Base-by-base conservation (phyloP, 2,113 vertebrate genomes). In the Centrocercus urophasianus region DNA sequence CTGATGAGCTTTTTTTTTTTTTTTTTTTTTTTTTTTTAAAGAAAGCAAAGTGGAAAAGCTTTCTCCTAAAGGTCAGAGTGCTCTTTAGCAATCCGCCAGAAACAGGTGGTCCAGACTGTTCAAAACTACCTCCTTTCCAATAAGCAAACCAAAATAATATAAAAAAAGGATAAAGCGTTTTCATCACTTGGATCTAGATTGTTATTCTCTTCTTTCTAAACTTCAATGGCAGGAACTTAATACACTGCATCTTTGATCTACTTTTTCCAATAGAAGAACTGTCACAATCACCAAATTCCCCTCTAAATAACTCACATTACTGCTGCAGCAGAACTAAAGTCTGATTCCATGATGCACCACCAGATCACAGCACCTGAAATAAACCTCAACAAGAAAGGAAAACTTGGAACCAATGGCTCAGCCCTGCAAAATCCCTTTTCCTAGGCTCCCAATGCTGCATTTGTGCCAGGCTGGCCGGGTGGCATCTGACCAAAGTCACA, bases 251-350 rank as follows among this genome's bases (percentile, higher is more conserved):
- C 32, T 63, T n/a, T 43, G 7, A 34, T 52, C 22, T 64, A 4
- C 4, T 89, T n/a, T 16, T n/a, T 15, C 72, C 38, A 47, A 25
- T 0, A 2, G 4, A 9, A 43, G 19, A 30, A 77, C 16, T 6
- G 12, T 57, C 15, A 65, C 34, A 54, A 17, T 32, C 36, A 24
- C 8, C 18, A 25, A n/a, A 40, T 3, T 4, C 4, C 16, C 6
- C 5, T 20, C 45, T 40, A 4, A 10, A 27, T 47, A 21, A 1
- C 1, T 19, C 8, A 2, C 0, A 0, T 30, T 72, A 28, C 79
- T 40, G 13, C 22, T 0, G 8, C 79, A 74, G 47, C 38, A 79
- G 25, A 82, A 77, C 0, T 2, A 52, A 30, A 64, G 43, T 22
- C 47, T 6, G 8, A 18, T 8, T 86, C 32, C 61, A 24, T 6